These are phyloP conservation scores for Labeo catla DNA, from an alignment of 2,113 vertebrate genomes.

Conservation along the genomic window DNA sequence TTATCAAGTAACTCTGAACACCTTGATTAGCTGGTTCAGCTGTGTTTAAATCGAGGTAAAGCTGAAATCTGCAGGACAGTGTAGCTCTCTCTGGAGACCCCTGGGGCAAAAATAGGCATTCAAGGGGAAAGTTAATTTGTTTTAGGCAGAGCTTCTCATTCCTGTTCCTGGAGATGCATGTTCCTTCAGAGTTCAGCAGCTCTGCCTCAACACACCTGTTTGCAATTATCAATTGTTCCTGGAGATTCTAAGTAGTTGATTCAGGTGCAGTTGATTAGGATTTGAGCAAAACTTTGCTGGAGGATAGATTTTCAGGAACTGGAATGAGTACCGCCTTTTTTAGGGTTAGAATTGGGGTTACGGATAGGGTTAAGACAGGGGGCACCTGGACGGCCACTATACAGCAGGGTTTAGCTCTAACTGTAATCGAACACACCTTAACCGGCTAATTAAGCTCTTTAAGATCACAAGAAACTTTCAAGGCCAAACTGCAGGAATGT, in stretches of 20 bases:
- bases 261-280: not conserved
- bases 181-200: not conserved
- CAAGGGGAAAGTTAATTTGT: not conserved
- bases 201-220: not conserved
- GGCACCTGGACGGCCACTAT: not conserved
- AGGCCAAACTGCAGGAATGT: too few species aligned
- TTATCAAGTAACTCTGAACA: too few species aligned
- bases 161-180: not conserved
- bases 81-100: too few species aligned
- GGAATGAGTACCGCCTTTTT: not conserved
- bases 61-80: too few species aligned
- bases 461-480: too few species aligned
- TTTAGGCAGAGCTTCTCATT: not conserved
- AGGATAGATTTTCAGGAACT: not conserved
- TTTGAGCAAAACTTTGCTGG: not conserved
- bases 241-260: not conserved
- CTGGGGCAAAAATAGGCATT: not conserved
- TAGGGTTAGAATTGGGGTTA: not conserved
- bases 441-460: too few species aligned
- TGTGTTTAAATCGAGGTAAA: too few species aligned
- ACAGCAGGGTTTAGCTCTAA: too few species aligned
- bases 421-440: too few species aligned
- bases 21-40: too few species aligned
- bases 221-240: not conserved
- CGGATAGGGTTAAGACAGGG: too few species aligned